Base-by-base conservation (phyloP, 2,113 vertebrate genomes). In the Chaetura pelagica region DNA sequence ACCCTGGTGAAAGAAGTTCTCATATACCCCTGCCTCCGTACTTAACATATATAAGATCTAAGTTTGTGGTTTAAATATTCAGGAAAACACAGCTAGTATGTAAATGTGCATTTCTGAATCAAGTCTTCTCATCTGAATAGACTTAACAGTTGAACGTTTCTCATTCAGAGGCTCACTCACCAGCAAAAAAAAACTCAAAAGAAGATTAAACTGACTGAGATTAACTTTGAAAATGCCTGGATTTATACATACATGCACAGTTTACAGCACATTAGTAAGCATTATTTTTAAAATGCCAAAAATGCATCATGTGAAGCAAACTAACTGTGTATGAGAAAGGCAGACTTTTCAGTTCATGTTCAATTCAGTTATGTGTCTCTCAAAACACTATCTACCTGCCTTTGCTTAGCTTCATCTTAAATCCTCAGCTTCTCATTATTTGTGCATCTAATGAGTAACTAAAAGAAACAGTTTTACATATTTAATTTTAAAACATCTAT, bases 181-280 rank as follows among this genome's bases (percentile, higher is more conserved):
- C 57, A 84, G 61, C 40, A 49, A 49, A 49, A 49, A 48, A 48
- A 94, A 94, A 38, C 52, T 93, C 85, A 52, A 73, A 72, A 93
- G 82, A 91, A 89, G 51, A 98, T 95, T 87, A 97, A 84, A 32
- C 29, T 87, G 84, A 87, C 62, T 85, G 72, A 95, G 61, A 75
- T 88, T 93, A 92, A 73, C 21, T 94, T 90, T 84, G 30, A 79
- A 88, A 97, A 90, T 55, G 35, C 34, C 73, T 86, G 32, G 51
- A 68, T 90, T 96, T 88, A 66, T 42, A 95, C 18, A 55, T 23
- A 80, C 42, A 86, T 55, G 51, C 66, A 68, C 79, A 89, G 68
- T 84, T 86, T 82, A 83, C 22, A 89, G 46, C 42, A 88, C 66
- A 48, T 68, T 52, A 74, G 18, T 75, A 78, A 68, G 38, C 44